These are phyloP conservation scores for Drosophila chauvacae DNA, from an alignment of 1,140 invertebrate genomes.

Conservation along the genomic window DNA sequence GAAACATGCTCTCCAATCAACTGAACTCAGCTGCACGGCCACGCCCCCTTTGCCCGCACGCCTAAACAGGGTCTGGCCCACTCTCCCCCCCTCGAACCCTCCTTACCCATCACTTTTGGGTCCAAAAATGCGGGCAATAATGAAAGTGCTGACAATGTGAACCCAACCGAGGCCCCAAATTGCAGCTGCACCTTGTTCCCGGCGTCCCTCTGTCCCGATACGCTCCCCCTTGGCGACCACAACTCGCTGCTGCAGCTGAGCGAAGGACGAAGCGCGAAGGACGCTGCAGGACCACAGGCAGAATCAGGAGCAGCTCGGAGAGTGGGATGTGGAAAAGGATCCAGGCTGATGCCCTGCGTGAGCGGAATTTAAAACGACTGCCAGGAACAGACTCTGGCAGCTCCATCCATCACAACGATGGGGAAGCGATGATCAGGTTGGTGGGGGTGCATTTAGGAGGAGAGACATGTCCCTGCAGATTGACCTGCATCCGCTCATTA, in stretches of 20 bases:
- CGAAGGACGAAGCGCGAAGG: constrained; percentile 16
- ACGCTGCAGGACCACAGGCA: constrained; percentile 10
- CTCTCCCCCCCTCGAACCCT: neutral
- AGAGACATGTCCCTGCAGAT: constrained; percentile 17
- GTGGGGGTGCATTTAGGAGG: neutral
- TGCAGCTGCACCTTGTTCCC: constrained; percentile 50
- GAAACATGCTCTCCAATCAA: constrained; percentile 51
- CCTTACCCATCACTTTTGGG: neutral
- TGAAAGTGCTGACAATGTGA: constrained; percentile 72
- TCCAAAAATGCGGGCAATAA: constrained; percentile 62
- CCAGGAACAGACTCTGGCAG: constrained; percentile 51
- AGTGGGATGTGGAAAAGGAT: neutral
- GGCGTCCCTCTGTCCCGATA: neutral
- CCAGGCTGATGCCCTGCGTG: constrained; percentile 45
- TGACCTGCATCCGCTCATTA: constrained; percentile 62
- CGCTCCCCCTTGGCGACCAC: constrained; percentile 12
- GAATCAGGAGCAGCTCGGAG: constrained; percentile 9
- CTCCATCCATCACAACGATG: constrained; percentile 46
- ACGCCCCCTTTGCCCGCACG: neutral
- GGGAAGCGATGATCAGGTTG: constrained; percentile 11
- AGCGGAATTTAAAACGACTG: constrained; percentile 65
- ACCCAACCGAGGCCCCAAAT: constrained; percentile 48
- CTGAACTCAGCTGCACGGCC: constrained; percentile 46
- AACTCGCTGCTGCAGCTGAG: constrained; percentile 44
- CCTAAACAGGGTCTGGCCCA: neutral